These are phyloP conservation scores for Falcunculus frontatus DNA, from an alignment of 2,113 vertebrate species.

Conservation along the genomic window DNA sequence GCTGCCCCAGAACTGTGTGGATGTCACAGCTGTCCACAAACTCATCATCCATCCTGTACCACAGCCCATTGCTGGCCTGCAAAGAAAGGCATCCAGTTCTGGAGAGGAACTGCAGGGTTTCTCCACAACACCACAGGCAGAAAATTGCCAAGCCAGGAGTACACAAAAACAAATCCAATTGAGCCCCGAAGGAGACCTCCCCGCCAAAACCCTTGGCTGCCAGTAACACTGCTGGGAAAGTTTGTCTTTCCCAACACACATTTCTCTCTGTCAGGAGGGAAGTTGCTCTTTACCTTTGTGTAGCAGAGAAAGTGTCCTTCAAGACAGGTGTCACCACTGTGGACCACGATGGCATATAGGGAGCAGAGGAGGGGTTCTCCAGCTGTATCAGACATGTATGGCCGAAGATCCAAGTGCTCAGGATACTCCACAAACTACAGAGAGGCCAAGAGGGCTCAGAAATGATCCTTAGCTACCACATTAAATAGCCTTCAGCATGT, in stretches of 20 bases:
- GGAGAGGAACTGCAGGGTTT: background rate
- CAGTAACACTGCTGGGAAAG: background rate
- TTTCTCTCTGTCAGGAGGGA: too few species aligned
- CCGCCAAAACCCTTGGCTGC: background rate
- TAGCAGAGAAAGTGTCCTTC: background rate
- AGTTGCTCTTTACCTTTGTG: background rate
- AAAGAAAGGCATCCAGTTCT: background rate
- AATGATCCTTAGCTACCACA: background rate
- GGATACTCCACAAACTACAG: background rate
- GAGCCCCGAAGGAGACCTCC: background rate
- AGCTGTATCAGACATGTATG: background rate
- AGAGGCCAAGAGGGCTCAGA: background rate
- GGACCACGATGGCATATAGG: background rate
- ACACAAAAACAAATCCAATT: fast-evolving
- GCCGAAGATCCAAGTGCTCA: background rate
- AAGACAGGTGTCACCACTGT: background rate
- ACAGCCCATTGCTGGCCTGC: background rate
- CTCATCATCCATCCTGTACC: background rate
- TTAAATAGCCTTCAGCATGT: background rate
- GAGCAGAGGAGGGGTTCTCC: background rate
- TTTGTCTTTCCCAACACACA: background rate
- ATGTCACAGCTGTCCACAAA: background rate
- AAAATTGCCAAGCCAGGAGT: background rate
- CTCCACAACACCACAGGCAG: background rate
- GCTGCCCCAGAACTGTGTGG: background rate